phyloP scores from a whole-genome alignment of 2,113 vertebrate genomes.

The Cephalopholis sonnerati region DNA sequence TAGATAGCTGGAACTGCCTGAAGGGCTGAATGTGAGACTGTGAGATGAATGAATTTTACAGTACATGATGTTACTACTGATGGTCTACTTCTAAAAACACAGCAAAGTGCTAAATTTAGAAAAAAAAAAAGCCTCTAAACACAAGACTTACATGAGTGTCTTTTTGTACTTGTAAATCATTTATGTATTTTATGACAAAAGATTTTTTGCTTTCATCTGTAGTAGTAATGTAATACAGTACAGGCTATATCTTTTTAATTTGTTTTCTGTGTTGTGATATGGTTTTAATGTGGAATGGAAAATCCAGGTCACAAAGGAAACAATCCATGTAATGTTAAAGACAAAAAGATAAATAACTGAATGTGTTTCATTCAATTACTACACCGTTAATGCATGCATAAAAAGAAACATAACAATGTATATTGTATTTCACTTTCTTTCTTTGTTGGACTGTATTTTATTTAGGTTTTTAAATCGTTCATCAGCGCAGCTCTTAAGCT shows the following conservation, averaged over 20 bases:
- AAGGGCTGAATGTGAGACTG: neutral
- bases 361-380: neutral
- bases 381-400: too few relatives aligned
- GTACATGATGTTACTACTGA: neutral
- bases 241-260: neutral
- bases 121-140: too few relatives aligned
- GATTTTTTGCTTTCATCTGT: neutral
- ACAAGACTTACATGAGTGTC: neutral
- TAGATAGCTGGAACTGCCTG: neutral
- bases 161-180: neutral
- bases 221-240: neutral
- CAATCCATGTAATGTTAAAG: neutral
- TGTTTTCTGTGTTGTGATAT: neutral
- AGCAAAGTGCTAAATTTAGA: too few relatives aligned
- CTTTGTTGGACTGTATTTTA: neutral
- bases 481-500: neutral
- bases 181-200: neutral
- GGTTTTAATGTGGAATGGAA: neutral
- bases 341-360: neutral
- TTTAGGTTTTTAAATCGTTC: neutral
- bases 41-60: neutral
- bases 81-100: too few relatives aligned
- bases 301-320: neutral
- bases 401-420: too few relatives aligned
- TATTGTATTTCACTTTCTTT: neutral